phyloP scores from a whole-genome alignment of 2,797 vertebrate species.

The Ptychobarbus kaznakovi region DNA sequence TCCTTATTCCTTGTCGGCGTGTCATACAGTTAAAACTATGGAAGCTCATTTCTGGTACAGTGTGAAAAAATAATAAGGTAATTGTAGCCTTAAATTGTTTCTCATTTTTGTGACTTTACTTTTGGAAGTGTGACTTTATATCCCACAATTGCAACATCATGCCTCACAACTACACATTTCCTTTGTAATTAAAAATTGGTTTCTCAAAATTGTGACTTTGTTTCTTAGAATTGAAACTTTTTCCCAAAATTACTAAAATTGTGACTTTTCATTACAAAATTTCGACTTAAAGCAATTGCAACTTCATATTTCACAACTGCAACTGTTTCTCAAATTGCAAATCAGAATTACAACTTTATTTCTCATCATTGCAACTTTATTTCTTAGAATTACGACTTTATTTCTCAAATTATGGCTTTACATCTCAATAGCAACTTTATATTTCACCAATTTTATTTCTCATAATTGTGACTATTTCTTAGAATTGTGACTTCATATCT shows the following conservation, averaged over 20 bases:
- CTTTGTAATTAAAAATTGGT: not conserved
- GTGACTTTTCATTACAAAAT: not conserved
- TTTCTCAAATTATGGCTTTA: not conserved
- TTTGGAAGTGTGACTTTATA: not conserved
- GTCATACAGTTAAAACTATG: conserved; percentile 51
- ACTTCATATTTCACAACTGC: not conserved
- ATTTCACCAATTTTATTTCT: not conserved
- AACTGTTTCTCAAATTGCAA: not conserved
- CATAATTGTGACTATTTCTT: not conserved
- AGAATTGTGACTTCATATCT: not conserved
- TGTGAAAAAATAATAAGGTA: not conserved
- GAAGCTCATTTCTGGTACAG: conserved; percentile 6
- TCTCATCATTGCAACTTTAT: not conserved
- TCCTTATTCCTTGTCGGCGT: conserved; percentile 42
- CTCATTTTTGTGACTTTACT: not conserved
- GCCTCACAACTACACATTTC: not conserved
- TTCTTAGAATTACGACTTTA: not conserved
- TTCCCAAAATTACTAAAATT: not conserved
- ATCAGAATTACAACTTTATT: no score
- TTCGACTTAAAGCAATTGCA: not conserved
- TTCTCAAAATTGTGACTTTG: not conserved
- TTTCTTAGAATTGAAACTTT: not conserved
- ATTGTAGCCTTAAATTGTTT: not conserved
- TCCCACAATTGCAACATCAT: not conserved
- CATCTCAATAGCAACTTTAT: no score